Base-by-base conservation (phyloP, 2,113 vertebrate genomes). In the Salvelinus fontinalis region DNA sequence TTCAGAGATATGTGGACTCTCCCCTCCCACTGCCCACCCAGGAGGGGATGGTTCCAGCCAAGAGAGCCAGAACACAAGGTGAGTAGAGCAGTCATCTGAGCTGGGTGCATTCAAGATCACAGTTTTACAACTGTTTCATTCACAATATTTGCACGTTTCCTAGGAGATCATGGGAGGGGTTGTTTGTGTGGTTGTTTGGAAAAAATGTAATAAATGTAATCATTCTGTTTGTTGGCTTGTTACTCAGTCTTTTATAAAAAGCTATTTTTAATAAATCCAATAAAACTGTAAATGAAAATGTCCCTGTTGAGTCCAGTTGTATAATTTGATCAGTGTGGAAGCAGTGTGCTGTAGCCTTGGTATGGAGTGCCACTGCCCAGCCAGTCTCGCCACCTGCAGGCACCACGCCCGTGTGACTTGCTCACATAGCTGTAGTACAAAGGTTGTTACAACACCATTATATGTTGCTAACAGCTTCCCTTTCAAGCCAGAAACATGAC, bases 31-130 rank as follows among this genome's bases (percentile, higher is more conserved):
- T 85, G 71, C 71, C 93, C 13, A 93, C 83, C 3, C 88, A 93
- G 79, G 93, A 94, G 77, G 88, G 74, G 74, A 69, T 77, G 4
- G 64, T 75, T 27, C 49, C 81, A 78, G 77, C 81, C 49, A 94
- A 94, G 84, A 91, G 90, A 88, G 59, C 74, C 65, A 87, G 90
- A 73, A 87, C 82, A 48, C 85, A 92, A 0, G 91, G 94, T 94
- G 73, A 89, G 92, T 83, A 3, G 6, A 62, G 48, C 20, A 14
- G 8, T 20, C 18, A 7, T 12, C 26, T 31, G 12, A 13, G 26
- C 29, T 18, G 16, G 12, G 51, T 39, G 20, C 34, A 5, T 74
- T 81, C 34, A 79, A 48, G 26, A 67, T 79, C 4, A 77, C 67
- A 70, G 51, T 5, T 16, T 44, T 44, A 44, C 39, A 39, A 39